A percentile compares a stretch with the other conserved stretches of the same genome.
These are phyloP conservation scores for Tenualosa ilisha DNA, from an alignment of 2,797 vertebrate genomes.

Conservation along the genomic window DNA sequence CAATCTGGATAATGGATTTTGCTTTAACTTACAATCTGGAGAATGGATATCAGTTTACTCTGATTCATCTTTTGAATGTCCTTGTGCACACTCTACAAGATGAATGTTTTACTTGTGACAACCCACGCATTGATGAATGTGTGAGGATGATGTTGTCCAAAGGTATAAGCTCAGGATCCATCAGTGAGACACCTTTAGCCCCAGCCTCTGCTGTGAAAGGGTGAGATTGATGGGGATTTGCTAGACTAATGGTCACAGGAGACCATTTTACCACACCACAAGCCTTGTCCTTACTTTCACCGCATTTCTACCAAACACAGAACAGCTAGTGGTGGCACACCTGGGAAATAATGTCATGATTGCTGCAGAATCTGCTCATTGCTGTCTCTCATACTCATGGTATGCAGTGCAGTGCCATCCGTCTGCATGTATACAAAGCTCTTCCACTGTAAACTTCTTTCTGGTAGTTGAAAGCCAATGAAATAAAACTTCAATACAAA, in stretches of 20 bases:
- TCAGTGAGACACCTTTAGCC: background rate
- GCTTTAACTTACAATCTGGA: too few relatives aligned
- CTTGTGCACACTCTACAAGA: background rate
- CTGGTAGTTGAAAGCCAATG: background rate
- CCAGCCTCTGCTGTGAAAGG: background rate
- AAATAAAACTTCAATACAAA: background rate
- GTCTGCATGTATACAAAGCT: too few relatives aligned
- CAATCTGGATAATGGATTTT: background rate
- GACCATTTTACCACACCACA: background rate
- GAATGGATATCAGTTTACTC: background rate
- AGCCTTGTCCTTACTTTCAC: background rate
- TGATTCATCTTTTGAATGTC: background rate
- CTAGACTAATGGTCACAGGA: background rate
- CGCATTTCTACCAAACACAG: background rate
- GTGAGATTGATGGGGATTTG: background rate
- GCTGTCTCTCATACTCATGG: too few relatives aligned
- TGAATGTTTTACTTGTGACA: background rate
- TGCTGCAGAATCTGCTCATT: too few relatives aligned
- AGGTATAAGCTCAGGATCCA: background rate
- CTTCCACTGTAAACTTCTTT: too few relatives aligned
- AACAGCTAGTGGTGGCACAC: background rate
- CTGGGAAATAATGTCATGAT: background rate
- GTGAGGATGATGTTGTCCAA: background rate
- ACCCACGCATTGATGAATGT: background rate
- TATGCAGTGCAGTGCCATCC: too few relatives aligned